These are phyloP conservation scores for Microcebus jonahi DNA, from an alignment of 2,113 vertebrate species.

Conservation along the genomic window DNA sequence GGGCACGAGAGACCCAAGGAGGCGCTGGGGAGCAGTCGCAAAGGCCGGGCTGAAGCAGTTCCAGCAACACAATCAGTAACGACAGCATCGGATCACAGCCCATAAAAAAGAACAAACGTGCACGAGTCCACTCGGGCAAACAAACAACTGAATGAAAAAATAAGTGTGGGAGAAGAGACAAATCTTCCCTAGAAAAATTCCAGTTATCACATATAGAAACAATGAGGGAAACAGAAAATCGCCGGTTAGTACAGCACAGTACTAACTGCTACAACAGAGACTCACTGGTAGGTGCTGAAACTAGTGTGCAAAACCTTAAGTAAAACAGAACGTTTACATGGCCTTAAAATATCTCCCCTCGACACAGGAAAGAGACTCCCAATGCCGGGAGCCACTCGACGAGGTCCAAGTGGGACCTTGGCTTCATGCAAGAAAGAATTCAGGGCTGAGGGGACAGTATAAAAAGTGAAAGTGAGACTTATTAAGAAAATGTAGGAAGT, in stretches of 20 bases:
- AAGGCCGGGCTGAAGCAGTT: background rate
- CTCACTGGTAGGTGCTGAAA: background rate
- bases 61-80: background rate
- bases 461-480: too few species aligned
- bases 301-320: too few species aligned
- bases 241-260: background rate
- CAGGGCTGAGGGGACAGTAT: too few species aligned
- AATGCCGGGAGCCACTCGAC: too few species aligned
- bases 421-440: too few species aligned
- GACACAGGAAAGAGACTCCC: too few species aligned
- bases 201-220: background rate
- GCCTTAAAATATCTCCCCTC: background rate
- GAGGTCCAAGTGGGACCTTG: too few species aligned
- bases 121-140: background rate
- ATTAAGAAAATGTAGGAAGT: too few species aligned
- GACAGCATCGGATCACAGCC: background rate
- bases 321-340: background rate
- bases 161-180: background rate
- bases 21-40: too few species aligned
- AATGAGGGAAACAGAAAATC: background rate
- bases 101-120: background rate
- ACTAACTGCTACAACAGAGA: background rate
- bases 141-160: background rate
- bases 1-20: too few species aligned
- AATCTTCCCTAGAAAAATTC: background rate